Evolutionary conservation across 2,888 invertebrate species (phyloP).

Genomic region (Erannis defoliaria): DNA sequence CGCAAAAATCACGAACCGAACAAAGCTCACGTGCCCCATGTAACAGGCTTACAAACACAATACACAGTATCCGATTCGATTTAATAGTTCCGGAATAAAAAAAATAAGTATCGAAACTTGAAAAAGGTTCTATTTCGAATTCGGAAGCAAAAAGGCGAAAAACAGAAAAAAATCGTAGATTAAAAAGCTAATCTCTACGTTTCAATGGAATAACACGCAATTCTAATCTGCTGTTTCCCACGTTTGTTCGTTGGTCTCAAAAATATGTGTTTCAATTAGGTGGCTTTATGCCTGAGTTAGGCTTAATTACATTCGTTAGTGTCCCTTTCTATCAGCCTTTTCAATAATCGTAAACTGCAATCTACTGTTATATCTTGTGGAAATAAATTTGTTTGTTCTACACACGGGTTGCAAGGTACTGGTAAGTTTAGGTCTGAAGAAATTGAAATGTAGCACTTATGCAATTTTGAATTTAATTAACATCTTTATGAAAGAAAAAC

Average conservation of each 20-base stretch:
- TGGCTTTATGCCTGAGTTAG: slow-evolving; percentile 50
- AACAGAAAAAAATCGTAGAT: slow-evolving; percentile 52
- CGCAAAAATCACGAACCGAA: slow-evolving; percentile 76
- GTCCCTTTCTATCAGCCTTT: slow-evolving; percentile 65
- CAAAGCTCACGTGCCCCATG: slow-evolving; percentile 78
- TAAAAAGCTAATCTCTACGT: slow-evolving; percentile 64
- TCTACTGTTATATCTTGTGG: slow-evolving; percentile 61
- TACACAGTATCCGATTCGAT: slow-evolving; percentile 60
- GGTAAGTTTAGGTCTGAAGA: background rate
- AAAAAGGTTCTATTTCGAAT: slow-evolving; percentile 59
- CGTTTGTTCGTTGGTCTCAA: slow-evolving; percentile 45
- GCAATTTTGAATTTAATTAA: background rate
- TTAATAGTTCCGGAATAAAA: slow-evolving; percentile 73
- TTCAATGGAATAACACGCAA: slow-evolving; percentile 61
- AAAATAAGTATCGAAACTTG: slow-evolving; percentile 49
- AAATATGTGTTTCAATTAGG: slow-evolving; percentile 54
- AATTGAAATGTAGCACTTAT: background rate
- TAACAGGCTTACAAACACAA: slow-evolving; percentile 76
- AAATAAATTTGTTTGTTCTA: slow-evolving; percentile 67
- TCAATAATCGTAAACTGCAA: slow-evolving; percentile 80
- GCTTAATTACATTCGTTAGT: slow-evolving; percentile 70
- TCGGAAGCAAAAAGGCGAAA: slow-evolving; percentile 65
- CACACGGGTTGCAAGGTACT: slow-evolving; percentile 57
- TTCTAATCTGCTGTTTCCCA: slow-evolving; percentile 46
- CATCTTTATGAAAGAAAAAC: too few species aligned